phyloP scores from a whole-genome alignment of 2,888 invertebrate species.

The Dasypolia templi region DNA sequence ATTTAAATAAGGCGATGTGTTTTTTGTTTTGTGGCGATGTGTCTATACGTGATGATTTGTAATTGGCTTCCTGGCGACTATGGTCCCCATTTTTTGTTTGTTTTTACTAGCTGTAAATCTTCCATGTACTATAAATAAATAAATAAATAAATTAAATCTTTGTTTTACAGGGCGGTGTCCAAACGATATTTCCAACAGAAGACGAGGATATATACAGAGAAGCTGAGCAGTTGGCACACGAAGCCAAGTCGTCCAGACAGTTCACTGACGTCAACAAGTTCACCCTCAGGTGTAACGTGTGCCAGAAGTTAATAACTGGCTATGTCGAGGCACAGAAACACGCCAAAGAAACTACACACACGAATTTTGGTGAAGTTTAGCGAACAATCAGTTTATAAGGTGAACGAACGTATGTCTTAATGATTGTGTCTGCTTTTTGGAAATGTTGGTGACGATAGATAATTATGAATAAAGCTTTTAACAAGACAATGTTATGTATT shows the following conservation, averaged over 20 bases:
- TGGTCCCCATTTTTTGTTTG: too few species aligned
- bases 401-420: slow-evolving; percentile 41
- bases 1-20: too few species aligned
- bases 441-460: slow-evolving; percentile 36
- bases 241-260: slow-evolving; percentile 97
- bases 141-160: too few species aligned
- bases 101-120: too few species aligned
- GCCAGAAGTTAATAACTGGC: slow-evolving; percentile 94
- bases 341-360: slow-evolving; percentile 95
- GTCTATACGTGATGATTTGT: too few species aligned
- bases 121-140: too few species aligned
- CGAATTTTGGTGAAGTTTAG: slow-evolving; percentile 94
- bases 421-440: slow-evolving; percentile 66
- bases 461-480: slow-evolving; percentile 53
- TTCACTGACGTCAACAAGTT: slow-evolving; percentile 97
- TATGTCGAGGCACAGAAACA: slow-evolving; percentile 96
- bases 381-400: slow-evolving; percentile 57
- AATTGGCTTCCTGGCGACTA: too few species aligned
- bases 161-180: slow-evolving; percentile 91
- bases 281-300: slow-evolving; percentile 95
- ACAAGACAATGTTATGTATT: slow-evolving; percentile 31
- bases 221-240: slow-evolving; percentile 96
- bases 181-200: slow-evolving; percentile 95
- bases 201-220: slow-evolving; percentile 93
- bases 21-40: too few species aligned